A percentile compares a stretch with the other conserved stretches of the same genome.
Conservation (phyloP, 2,888 invertebrate genomes). For the Cinara cedri region DNA sequence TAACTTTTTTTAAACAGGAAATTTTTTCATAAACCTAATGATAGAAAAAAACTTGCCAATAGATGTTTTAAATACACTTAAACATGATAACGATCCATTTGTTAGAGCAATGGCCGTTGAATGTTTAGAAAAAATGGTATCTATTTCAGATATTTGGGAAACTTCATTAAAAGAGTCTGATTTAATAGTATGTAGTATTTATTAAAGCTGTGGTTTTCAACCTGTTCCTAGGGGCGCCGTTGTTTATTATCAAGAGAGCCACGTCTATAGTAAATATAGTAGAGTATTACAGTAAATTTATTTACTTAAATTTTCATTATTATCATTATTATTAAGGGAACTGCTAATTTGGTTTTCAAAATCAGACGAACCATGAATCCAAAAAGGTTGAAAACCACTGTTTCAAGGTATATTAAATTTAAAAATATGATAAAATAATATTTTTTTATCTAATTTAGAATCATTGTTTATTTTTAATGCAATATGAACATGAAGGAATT, state of each 20-base stretch:
- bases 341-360: no score
- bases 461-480: slow-evolving; percentile 39
- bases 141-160: slow-evolving; percentile 28
- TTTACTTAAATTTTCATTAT: no score
- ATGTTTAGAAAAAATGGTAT: slow-evolving; percentile 45
- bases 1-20: not conserved
- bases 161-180: slow-evolving; percentile 18
- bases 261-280: no score
- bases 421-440: not conserved
- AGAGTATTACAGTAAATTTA: no score
- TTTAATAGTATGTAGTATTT: slow-evolving; percentile 22
- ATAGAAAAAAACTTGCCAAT: slow-evolving; percentile 24
- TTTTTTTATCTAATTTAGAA: slow-evolving; percentile 15
- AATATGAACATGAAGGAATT: slow-evolving; percentile 47
- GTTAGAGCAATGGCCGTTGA: slow-evolving; percentile 46
- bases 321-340: no score
- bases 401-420: no score
- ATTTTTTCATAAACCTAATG: not conserved
- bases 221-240: no score
- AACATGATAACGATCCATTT: slow-evolving; percentile 49
- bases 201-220: no score
- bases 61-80: slow-evolving; percentile 23
- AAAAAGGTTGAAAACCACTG: no score
- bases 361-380: no score
- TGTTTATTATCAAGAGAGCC: no score